phyloP scores from a whole-genome alignment of 2,113 vertebrate species.

The Thalassoma bifasciatum region DNA sequence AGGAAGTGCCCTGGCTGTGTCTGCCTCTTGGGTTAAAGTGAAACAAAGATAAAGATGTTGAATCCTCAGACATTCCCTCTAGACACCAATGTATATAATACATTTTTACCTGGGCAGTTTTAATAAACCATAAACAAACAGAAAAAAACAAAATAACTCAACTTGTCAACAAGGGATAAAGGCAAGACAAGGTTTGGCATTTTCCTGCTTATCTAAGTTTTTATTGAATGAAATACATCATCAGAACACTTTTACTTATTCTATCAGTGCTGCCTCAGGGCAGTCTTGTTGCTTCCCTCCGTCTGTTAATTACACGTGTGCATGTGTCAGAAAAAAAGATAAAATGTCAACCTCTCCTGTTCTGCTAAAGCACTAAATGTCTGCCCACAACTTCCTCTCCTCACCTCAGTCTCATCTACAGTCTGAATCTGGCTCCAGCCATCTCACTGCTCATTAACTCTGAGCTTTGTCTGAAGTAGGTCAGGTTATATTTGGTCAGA shows the following conservation, averaged over 20 bases:
- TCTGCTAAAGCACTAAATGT: background rate
- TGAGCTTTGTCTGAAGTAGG: conserved; percentile 45
- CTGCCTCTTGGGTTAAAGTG: background rate
- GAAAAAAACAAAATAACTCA: no score
- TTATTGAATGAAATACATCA: background rate
- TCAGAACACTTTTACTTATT: no score
- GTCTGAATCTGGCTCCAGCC: conserved; percentile 3
- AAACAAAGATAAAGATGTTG: background rate
- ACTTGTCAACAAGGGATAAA: no score
- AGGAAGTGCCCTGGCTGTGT: conserved; percentile 33
- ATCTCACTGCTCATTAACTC: background rate
- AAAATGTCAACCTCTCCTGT: background rate
- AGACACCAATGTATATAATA: no score
- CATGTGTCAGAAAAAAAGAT: background rate
- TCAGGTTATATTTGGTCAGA: conserved; percentile 42
- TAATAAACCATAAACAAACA: no score
- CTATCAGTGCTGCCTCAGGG: no score
- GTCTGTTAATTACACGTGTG: no score
- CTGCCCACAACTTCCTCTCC: background rate
- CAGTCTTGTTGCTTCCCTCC: no score
- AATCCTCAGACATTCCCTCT: background rate
- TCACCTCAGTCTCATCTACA: background rate
- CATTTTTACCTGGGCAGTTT: no score
- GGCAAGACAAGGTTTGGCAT: no score
- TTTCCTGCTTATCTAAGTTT: no score